Percentiles rank a stretch among this genome's conserved stretches.
These are phyloP conservation scores for Plectropomus leopardus DNA, from an alignment of 2,113 vertebrate genomes.

Conservation along the genomic window DNA sequence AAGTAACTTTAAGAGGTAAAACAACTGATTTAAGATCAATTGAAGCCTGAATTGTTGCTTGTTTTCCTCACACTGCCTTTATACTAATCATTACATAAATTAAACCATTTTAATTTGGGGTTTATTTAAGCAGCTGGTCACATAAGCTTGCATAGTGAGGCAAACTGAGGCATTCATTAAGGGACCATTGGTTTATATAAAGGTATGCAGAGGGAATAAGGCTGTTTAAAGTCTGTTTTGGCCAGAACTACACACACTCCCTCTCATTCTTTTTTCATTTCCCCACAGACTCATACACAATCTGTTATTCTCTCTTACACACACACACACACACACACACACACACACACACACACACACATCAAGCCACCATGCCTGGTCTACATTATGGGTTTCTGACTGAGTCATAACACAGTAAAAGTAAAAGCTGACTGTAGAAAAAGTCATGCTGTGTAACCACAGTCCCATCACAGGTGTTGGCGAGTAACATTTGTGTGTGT, in stretches of 20 bases:
- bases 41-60: not conserved
- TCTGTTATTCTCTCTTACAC: slow-evolving; percentile 58
- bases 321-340: slow-evolving; percentile 30
- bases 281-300: slow-evolving; percentile 52
- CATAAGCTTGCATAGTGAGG: not conserved
- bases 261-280: slow-evolving; percentile 24
- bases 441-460: slow-evolving; percentile 67
- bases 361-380: slow-evolving; percentile 53
- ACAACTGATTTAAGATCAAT: slow-evolving; percentile 6
- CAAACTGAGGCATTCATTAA: slow-evolving; percentile 4
- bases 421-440: slow-evolving; percentile 73
- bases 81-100: slow-evolving; percentile 46
- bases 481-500: slow-evolving; percentile 67
- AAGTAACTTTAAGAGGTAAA: slow-evolving; percentile 1
- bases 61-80: not conserved
- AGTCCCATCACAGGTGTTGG: slow-evolving; percentile 74
- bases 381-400: slow-evolving; percentile 62
- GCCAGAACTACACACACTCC: slow-evolving; percentile 52
- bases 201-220: slow-evolving; percentile 30
- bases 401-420: slow-evolving; percentile 79
- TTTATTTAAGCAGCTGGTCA: slow-evolving; percentile 27
- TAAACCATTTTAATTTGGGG: slow-evolving; percentile 37
- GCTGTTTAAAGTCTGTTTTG: slow-evolving; percentile 51
- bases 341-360: slow-evolving; percentile 36
- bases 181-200: slow-evolving; percentile 22